phyloP scores from a whole-genome alignment of 1,140 invertebrate species.

The Aethina tumida region DNA sequence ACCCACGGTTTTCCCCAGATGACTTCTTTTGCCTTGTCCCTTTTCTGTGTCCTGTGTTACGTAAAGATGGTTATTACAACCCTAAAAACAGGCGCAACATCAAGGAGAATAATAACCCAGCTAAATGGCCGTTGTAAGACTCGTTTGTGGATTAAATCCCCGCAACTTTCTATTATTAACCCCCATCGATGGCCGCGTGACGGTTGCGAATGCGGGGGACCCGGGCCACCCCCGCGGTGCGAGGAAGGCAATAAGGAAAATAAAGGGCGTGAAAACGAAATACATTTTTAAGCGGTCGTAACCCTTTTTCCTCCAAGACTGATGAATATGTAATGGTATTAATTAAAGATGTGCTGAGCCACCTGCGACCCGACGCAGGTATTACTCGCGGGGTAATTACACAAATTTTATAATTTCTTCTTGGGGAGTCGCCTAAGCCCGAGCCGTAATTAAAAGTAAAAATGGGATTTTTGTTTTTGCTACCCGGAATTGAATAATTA shows the following conservation, averaged over 20 bases:
- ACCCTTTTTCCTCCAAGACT: constrained; percentile 20
- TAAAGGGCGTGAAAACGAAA: constrained; percentile 7
- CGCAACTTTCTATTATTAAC: background rate
- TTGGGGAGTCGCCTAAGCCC: constrained; percentile 14
- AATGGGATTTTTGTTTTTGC: constrained; percentile 37
- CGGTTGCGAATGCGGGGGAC: background rate
- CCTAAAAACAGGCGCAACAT: too few species aligned
- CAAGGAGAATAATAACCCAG: too few species aligned
- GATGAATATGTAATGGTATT: constrained; percentile 38
- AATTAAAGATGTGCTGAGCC: constrained; percentile 35
- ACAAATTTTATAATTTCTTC: constrained; percentile 36
- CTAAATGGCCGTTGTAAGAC: too few species aligned
- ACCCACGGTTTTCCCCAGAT: too few species aligned
- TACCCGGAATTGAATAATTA: constrained; percentile 33
- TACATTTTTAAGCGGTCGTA: constrained; percentile 13
- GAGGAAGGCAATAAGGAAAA: constrained; percentile 3
- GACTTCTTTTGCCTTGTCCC: too few species aligned
- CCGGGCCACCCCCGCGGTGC: background rate
- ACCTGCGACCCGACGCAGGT: constrained; percentile 34
- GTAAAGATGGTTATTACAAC: too few species aligned
- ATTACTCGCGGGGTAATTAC: constrained; percentile 34
- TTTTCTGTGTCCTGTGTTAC: too few species aligned
- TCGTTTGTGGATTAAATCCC: too few species aligned
- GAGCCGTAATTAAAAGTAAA: constrained; percentile 35
- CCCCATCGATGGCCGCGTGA: background rate